Percentiles rank a stretch among this genome's conserved stretches.
phyloP scores from a whole-genome alignment of 1,140 invertebrate genomes.

The Scaptodrosophila lebanonensis region DNA sequence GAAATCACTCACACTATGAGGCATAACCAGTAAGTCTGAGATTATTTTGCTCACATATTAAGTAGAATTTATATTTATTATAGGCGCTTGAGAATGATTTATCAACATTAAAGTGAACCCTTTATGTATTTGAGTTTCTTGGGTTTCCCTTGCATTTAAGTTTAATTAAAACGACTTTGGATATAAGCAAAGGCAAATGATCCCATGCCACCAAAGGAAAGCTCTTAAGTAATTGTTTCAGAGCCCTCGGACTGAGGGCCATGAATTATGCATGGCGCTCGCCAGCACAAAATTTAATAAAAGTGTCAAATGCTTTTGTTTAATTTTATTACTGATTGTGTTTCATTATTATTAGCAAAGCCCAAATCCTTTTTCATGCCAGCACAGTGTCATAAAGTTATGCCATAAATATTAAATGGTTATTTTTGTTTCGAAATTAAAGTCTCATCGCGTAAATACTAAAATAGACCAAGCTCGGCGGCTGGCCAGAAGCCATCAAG shows the following conservation, averaged over 20 bases:
- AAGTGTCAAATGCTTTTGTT: conserved; percentile 44
- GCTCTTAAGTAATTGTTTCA: conserved; percentile 37
- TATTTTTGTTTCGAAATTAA: conserved; percentile 47
- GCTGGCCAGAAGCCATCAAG: conserved; percentile 48
- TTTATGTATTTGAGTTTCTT: too few relatives aligned
- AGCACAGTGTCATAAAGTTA: conserved; percentile 36
- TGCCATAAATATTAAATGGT: conserved; percentile 62
- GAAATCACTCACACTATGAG: too few relatives aligned
- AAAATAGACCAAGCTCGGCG: conserved; percentile 23
- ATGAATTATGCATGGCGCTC: conserved; percentile 9
- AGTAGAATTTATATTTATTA: too few relatives aligned
- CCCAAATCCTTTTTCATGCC: conserved; percentile 34
- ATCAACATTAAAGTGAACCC: too few relatives aligned
- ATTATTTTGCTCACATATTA: too few relatives aligned
- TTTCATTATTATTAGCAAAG: conserved; percentile 24
- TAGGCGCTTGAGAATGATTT: too few relatives aligned
- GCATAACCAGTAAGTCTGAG: too few relatives aligned
- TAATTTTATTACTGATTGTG: conserved; percentile 35
- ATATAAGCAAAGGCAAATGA: too few relatives aligned
- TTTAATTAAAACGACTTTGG: too few relatives aligned
- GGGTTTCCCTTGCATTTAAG: too few relatives aligned
- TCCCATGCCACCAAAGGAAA: conserved; percentile 4
- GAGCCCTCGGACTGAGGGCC: neutral
- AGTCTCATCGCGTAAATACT: conserved; percentile 16
- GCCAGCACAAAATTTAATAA: conserved; percentile 44